A percentile compares a stretch with the other conserved stretches of the same genome.
phyloP scores from a whole-genome alignment of 2,797 vertebrate species.

The Argyrosomus regius region DNA sequence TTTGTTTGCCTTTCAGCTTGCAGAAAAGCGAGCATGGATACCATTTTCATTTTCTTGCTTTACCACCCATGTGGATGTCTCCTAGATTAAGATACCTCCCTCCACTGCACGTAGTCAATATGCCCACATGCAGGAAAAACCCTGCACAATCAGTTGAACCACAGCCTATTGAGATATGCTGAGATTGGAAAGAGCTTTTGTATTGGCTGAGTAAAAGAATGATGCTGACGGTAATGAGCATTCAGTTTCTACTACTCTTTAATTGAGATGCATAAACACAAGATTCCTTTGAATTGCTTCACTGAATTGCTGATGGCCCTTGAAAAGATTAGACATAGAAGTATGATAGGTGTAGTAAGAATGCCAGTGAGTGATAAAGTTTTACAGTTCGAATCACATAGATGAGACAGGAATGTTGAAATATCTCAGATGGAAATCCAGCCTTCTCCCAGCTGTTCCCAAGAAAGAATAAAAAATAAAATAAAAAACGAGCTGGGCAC shows the following conservation, averaged over 20 bases:
- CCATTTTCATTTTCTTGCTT: constrained; percentile 57
- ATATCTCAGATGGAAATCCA: constrained; percentile 48
- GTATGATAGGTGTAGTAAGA: constrained; percentile 20
- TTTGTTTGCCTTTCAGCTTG: constrained; percentile 34
- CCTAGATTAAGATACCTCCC: constrained; percentile 78
- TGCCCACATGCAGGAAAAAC: constrained; percentile 78
- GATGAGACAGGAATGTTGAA: constrained; percentile 47
- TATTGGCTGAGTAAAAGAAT: constrained; percentile 54
- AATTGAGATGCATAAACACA: constrained; percentile 51
- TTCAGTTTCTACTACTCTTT: constrained; percentile 51
- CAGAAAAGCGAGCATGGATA: constrained; percentile 46
- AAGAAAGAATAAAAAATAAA: constrained; percentile 9
- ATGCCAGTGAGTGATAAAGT: constrained; percentile 19
- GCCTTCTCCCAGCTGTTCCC: constrained; percentile 43
- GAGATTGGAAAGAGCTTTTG: constrained; percentile 75
- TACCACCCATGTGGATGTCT: constrained; percentile 82
- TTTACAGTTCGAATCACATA: constrained; percentile 33
- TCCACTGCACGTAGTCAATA: constrained; percentile 83
- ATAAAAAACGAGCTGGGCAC: constrained; percentile 20
- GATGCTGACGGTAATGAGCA: constrained; percentile 37
- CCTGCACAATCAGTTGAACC: constrained; percentile 73
- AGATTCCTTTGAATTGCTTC: constrained; percentile 10
- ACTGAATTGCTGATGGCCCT: constrained; percentile 36
- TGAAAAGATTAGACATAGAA: constrained; percentile 47
- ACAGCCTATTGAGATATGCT: constrained; percentile 66